Evolutionary conservation across 1,140 invertebrate species (phyloP), one percentile per base, ranked within the genome.

Genomic region (Drosophila busckii): DNA sequence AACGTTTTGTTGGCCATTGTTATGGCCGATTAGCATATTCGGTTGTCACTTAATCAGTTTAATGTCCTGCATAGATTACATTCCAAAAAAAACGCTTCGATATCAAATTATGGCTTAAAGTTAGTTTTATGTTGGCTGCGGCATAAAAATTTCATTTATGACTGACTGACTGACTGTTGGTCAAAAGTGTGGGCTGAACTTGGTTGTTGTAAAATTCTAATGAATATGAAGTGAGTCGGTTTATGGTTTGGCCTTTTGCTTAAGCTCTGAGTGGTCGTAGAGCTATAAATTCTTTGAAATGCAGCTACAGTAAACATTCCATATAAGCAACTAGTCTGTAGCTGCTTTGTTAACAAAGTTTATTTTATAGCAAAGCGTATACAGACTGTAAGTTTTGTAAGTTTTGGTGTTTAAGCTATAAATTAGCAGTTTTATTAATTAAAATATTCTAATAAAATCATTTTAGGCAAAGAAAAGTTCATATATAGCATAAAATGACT

Each of bases 11-110:
- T 48, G 44, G 17, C 29, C 29, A 31, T 38, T 40, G 31, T 38
- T 15, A 37, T 41, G 19, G 29, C 22, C 10, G 40, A 45, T 61
- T 50, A 46, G 41, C 64, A 50, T 54, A 49, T 53, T 28, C 42
- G 60, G 58, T 65, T 68, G 73, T 65, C 73, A 69, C 63, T 73
- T 66, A 68, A 78, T 78, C 63, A 69, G 49, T 56, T 71, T 64
- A 46, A 68, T 75, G 31, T 34, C n/a, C 29, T 37, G 40, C 34
- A 38, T 46, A 49, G 35, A 55, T 60, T 53, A 23, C 9, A 37
- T 54, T 25, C 8, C 13, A 45, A 44, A 31, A 9, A 32, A 34
- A 23, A 23, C 7, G 15, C 45, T 56, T 50, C 12, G 19, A 23
- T 29, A 35, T 41, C 8, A 16, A n/a, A 12, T 20, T 23, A 38